Conservation (phyloP, 37 sponge, comb jelly and placozoan species). For the Beroe forskalii region DNA sequence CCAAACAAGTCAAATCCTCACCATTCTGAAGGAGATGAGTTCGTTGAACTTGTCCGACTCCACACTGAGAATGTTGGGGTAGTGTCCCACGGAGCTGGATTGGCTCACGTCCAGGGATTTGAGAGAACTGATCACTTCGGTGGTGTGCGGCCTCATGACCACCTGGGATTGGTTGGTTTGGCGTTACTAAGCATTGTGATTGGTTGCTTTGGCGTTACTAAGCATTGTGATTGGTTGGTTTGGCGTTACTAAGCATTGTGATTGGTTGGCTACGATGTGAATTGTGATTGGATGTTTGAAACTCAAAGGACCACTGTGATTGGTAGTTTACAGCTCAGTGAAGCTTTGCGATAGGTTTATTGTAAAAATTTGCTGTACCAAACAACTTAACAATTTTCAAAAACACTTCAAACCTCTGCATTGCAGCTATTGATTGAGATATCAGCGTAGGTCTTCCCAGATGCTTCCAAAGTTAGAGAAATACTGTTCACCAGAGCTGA, state of each 20-base stretch:
- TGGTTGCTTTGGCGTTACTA: too few species aligned
- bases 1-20: too few species aligned
- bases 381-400: neutral
- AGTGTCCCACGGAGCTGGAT: neutral
- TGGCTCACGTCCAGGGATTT: conserved; percentile 19
- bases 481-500: conserved; percentile 44
- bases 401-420: conserved; percentile 19
- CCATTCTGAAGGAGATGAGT: conserved; percentile 59
- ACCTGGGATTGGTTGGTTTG: too few species aligned
- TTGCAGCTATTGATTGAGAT: conserved; percentile 15
- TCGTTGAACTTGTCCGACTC: neutral
- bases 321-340: too few species aligned
- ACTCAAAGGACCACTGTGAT: too few species aligned
- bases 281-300: too few species aligned
- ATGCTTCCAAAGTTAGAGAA: neutral
- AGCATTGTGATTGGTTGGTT: too few species aligned
- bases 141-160: neutral
- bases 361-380: neutral
- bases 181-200: too few species aligned
- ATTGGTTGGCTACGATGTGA: too few species aligned
- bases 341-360: too few species aligned
- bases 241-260: too few species aligned
- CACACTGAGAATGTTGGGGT: conserved; percentile 3
- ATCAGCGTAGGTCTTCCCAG: conserved; percentile 10
- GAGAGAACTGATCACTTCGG: conserved; percentile 30